Percentiles rank a stretch among this genome's conserved stretches.
These are phyloP conservation scores for Sericinus montela DNA, from an alignment of 2,888 invertebrate species.

Conservation along the genomic window DNA sequence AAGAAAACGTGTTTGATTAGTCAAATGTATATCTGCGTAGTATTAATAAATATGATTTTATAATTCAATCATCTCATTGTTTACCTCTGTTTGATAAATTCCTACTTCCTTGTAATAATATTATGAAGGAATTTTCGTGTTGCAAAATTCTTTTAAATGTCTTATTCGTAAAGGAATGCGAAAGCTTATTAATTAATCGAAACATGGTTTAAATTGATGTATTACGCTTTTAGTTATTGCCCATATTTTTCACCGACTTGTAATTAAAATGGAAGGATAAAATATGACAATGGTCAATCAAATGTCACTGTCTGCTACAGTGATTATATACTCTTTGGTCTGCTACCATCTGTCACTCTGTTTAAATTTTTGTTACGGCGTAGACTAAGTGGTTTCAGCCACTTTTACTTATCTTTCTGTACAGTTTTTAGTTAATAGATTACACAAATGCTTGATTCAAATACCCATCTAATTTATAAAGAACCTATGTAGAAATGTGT, in stretches of 20 bases:
- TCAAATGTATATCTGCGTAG: not conserved
- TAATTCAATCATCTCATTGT: conserved; percentile 21
- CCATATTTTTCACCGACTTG: not conserved
- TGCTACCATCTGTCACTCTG: too few species aligned
- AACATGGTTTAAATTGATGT: conserved; percentile 36
- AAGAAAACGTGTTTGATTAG: too few species aligned
- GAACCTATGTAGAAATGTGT: too few species aligned
- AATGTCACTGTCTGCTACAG: too few species aligned
- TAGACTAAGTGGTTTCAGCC: too few species aligned
- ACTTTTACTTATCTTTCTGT: too few species aligned
- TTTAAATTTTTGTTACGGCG: too few species aligned
- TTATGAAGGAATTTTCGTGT: conserved; percentile 36
- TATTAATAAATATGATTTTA: not conserved
- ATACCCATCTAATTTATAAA: too few species aligned
- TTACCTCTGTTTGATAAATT: conserved; percentile 55
- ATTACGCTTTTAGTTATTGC: not conserved
- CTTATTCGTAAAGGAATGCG: conserved; percentile 42
- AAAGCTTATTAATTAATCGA: conserved; percentile 47
- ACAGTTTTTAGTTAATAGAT: too few species aligned
- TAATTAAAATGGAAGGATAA: not conserved
- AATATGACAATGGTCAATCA: too few species aligned
- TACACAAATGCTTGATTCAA: too few species aligned
- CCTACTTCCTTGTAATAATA: conserved; percentile 37
- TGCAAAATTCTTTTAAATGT: conserved; percentile 33
- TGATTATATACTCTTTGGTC: too few species aligned